Base-by-base conservation (phyloP, 1,140 invertebrate species). In the Palaemon carinicauda region DNA sequence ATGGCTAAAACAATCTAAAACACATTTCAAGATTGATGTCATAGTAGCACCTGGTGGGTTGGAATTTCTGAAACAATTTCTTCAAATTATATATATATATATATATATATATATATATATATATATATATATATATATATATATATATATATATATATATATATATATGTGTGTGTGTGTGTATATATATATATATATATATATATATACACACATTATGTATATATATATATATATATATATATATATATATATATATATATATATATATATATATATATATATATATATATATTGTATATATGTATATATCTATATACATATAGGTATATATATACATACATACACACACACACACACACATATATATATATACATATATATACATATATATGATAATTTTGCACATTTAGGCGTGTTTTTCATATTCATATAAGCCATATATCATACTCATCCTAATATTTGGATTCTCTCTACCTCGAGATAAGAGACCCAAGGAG, bases 161-260 rank as follows among this genome's bases (percentile, higher is more conserved):
- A n/a, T n/a, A n/a, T n/a, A n/a, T n/a, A n/a, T n/a, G n/a, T n/a
- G n/a, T n/a, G n/a, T n/a, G n/a, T n/a, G n/a, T n/a, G n/a, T n/a
- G n/a, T n/a, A n/a, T n/a, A n/a, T n/a, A n/a, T n/a, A n/a, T n/a
- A n/a, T n/a, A n/a, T n/a, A n/a, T n/a, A n/a, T n/a, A n/a, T n/a
- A n/a, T n/a, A n/a, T n/a, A n/a, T n/a, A n/a, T n/a, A n/a, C n/a
- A n/a, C n/a, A n/a, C 10, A 50, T 15, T 19, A 19, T n/a, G 21
- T 12, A 77, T 50, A 94, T 29, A 77, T 17, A 21, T 12, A 56
- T 56, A 12, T 56, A 56, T 12, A 56, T 2, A n/a, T 56, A 56
- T 56, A 12, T 56, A 56, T 56, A 56, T 56, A 56, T 56, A 56
- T 56, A 56, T 56, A 56, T 12, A 56, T 56, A 56, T 56, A 56